These are phyloP conservation scores for Vimba vimba DNA, from an alignment of 2,113 vertebrate genomes.

Conservation along the genomic window DNA sequence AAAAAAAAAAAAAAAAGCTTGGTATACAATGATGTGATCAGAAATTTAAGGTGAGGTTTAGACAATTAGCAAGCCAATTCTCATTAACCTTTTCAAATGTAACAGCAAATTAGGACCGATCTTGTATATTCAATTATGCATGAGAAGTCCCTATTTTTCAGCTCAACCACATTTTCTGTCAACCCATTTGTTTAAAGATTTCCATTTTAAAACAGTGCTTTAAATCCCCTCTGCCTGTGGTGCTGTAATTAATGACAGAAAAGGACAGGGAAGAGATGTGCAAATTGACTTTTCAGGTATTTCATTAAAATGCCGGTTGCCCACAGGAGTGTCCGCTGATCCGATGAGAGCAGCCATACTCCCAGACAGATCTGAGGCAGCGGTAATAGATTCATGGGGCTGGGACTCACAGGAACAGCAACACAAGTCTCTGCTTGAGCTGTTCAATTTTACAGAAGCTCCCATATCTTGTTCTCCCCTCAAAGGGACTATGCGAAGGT, in stretches of 20 bases:
- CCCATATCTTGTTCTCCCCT: constrained; percentile 14
- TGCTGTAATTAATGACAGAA: constrained; percentile 38
- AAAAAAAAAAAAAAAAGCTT: constrained; percentile 32
- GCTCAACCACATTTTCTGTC: constrained; percentile 15
- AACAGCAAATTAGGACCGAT: constrained; percentile 8
- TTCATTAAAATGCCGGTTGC: constrained; percentile 54
- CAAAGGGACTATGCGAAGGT: constrained; percentile 2
- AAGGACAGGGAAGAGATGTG: constrained; percentile 28
- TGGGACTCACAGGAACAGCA: constrained; percentile 25
- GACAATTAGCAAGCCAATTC: neutral
- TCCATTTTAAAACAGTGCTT: constrained; percentile 23
- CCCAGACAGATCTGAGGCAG: constrained; percentile 26
- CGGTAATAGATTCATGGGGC: constrained; percentile 53
- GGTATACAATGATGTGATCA: constrained; percentile 21
- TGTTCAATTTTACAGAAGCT: constrained; percentile 43
- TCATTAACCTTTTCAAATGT: constrained; percentile 35
- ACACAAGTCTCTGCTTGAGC: constrained; percentile 37
- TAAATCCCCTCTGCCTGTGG: constrained; percentile 26
- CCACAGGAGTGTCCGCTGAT: constrained; percentile 19
- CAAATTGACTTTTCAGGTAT: constrained; percentile 43
- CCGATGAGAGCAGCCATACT: constrained; percentile 1
- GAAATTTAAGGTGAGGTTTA: constrained; percentile 16
- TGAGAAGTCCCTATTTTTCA: constrained; percentile 14
- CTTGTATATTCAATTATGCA: constrained; percentile 30
- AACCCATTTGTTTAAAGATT: constrained; percentile 38